phyloP scores from a whole-genome alignment of 2,113 vertebrate genomes.

The Pampusana beccarii region DNA sequence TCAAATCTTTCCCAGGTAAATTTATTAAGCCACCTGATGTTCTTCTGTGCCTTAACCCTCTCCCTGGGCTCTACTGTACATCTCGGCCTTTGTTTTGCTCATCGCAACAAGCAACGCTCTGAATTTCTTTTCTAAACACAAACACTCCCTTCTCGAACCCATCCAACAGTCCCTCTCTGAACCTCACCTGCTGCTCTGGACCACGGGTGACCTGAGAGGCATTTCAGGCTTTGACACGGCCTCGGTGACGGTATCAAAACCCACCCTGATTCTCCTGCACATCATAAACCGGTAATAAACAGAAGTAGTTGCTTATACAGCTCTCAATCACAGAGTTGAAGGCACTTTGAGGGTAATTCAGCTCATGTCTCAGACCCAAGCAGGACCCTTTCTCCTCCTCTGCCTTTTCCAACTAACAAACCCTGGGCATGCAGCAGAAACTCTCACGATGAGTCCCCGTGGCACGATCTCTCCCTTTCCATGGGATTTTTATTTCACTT shows the following conservation, averaged over 20 bases:
- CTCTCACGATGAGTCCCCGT: not conserved
- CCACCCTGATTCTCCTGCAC: not conserved
- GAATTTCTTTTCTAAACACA: not conserved
- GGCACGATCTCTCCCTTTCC: not conserved
- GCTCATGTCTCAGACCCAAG: not conserved
- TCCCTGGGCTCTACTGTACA: not conserved
- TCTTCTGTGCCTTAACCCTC: not conserved
- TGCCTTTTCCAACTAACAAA: slow-evolving; percentile 10
- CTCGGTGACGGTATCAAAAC: not conserved
- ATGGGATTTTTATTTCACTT: not conserved
- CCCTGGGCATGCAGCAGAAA: not conserved
- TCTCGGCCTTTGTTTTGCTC: not conserved
- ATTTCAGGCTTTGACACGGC: not conserved
- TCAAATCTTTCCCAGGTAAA: not conserved
- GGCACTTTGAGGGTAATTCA: not conserved
- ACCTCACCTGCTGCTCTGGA: accelerated
- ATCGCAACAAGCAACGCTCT: not conserved
- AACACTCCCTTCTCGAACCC: not conserved
- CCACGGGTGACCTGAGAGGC: not conserved
- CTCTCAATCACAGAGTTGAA: not conserved
- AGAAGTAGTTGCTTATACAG: not conserved
- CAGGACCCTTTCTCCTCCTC: not conserved
- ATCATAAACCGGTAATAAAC: not conserved
- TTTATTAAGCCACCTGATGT: accelerated
- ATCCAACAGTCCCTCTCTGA: not conserved